Base-by-base conservation (phyloP, 2,888 invertebrate species). In the Orthosia incerta region DNA sequence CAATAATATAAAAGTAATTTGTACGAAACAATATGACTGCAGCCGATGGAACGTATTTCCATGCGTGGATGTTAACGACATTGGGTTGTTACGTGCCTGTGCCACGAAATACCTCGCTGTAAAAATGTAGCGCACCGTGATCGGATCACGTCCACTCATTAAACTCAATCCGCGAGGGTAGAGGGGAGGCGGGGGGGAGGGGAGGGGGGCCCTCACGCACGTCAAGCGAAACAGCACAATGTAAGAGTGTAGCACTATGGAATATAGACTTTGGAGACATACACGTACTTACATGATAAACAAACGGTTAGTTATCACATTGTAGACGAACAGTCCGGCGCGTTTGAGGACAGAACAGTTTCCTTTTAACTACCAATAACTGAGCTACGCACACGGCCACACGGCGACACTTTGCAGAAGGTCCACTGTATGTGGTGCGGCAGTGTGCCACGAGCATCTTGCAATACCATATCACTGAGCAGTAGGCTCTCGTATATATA, bases 61-160 rank as follows among this genome's bases (percentile, higher is more conserved):
- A 81, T 82, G 82, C 82, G 74, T 74, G 68, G 64, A 65, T 76
- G 77, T 68, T 81, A 83, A 83, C 80, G 80, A 83, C 78, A 77
- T 83, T 77, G 77, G 83, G 65, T 77, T 74, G 77, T 77, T 83
- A 83, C 83, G 82, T 83, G 82, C 74, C 71, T 57, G 15, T 64
- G 67, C 80, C 75, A 74, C 80, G 55, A 71, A 79, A 79, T 70
- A 83, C 74, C 63, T 62, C 61, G 68, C 62, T 55, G 75, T 71
- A 74, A 80, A 74, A 71, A 71, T 79, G 64, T 72, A 73, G 70
- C 71, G 63, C 69, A 11, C 64, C 66, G 70, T 84, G 85, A 85
- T 87, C 85, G 70, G 76, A 83, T 85, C 88, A 88, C 88, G 88
- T 88, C 70, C 82, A 56, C 74, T 79, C 86, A 84, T 85, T 86